phyloP scores from a whole-genome alignment of 2,113 vertebrate genomes.

The Cervus canadensis region DNA sequence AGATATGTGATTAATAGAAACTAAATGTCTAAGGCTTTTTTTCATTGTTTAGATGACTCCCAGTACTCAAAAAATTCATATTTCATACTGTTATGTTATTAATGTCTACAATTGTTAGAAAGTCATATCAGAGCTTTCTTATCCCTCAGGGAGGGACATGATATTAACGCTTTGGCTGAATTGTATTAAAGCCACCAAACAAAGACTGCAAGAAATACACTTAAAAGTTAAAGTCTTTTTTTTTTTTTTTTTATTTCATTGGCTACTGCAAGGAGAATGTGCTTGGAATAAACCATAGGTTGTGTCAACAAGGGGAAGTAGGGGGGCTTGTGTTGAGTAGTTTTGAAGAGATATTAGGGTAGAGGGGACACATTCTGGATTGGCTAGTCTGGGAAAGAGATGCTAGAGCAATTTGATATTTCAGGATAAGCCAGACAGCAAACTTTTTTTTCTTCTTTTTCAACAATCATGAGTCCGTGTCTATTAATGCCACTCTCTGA shows the following conservation, averaged over 20 bases:
- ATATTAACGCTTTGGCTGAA: background rate
- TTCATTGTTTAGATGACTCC: background rate
- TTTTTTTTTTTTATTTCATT: background rate
- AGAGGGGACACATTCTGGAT: background rate
- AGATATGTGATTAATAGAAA: background rate
- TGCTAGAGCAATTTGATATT: background rate
- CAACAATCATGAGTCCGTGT: background rate
- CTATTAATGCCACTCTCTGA: background rate
- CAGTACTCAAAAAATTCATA: background rate
- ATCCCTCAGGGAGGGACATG: background rate
- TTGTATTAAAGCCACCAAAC: background rate
- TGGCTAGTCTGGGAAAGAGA: background rate
- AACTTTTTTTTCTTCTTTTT: background rate
- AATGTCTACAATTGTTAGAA: background rate
- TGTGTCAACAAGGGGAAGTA: background rate
- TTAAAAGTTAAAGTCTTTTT: background rate
- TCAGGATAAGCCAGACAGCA: background rate
- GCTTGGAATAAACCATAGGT: background rate
- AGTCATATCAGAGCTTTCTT: background rate
- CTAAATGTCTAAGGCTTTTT: background rate
- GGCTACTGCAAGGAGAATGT: background rate
- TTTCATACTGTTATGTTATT: background rate
- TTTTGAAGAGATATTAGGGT: background rate
- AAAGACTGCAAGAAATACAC: background rate
- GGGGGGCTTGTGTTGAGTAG: background rate